Evolutionary conservation across 2,113 vertebrate species (phyloP).

Genomic region (Stigmatopora nigra): DNA sequence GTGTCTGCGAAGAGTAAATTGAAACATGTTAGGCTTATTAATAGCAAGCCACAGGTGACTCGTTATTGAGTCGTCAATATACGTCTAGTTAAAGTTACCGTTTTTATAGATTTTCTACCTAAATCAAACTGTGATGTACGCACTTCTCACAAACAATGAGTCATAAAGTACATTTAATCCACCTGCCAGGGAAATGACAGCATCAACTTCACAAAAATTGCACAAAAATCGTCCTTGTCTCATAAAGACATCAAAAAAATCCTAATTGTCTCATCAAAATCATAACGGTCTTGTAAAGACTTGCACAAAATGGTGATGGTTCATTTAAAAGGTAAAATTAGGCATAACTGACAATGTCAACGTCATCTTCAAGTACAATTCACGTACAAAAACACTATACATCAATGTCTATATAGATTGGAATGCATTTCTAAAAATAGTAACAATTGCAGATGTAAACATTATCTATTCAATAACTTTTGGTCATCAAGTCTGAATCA

Average conservation of each 20-base stretch:
- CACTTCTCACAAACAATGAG: neutral
- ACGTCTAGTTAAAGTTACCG: neutral
- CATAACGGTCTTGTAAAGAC: too few species aligned
- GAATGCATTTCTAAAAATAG: neutral
- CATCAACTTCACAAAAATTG: too few species aligned
- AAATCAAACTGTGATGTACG: neutral
- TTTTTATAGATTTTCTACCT: neutral
- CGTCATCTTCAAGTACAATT: too few species aligned
- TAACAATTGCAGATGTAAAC: neutral
- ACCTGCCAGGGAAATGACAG: too few species aligned
- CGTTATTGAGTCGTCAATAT: constrained; percentile 13
- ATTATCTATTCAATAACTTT: neutral
- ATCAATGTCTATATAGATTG: neutral
- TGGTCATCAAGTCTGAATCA: neutral
- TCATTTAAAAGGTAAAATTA: too few species aligned
- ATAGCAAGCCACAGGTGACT: constrained; percentile 30
- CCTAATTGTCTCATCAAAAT: too few species aligned
- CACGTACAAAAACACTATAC: neutral
- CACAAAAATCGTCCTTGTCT: too few species aligned
- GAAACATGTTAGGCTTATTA: constrained; percentile 37
- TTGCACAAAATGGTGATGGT: too few species aligned
- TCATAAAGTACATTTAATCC: neutral
- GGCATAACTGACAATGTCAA: too few species aligned
- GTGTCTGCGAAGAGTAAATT: constrained; percentile 44
- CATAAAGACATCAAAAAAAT: too few species aligned